Evolutionary conservation across 2,113 vertebrate species (phyloP).

Genomic region (Cololabis saira): DNA sequence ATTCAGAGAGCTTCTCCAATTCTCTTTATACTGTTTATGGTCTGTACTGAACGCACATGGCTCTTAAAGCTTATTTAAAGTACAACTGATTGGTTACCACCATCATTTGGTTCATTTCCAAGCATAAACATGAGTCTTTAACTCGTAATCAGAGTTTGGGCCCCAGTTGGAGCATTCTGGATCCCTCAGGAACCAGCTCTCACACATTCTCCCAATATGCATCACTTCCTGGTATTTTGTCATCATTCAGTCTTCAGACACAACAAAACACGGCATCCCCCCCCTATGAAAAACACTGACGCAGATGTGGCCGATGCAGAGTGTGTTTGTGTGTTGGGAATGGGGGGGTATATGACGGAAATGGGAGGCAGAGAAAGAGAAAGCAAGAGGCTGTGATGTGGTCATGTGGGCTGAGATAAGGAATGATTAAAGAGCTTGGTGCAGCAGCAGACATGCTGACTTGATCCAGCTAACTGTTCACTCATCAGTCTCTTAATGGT

Average conservation of each 20-base stretch:
- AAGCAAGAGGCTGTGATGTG: constrained; percentile 73
- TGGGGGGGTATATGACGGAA: constrained; percentile 29
- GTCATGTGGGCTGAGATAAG: constrained; percentile 89
- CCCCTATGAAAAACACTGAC: constrained; percentile 49
- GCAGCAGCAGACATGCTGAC: constrained; percentile 84
- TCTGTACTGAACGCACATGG: too few species aligned
- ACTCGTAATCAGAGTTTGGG: neutral
- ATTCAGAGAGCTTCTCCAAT: too few species aligned
- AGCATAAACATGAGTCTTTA: neutral
- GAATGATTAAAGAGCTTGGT: constrained; percentile 90
- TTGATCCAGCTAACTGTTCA: constrained; percentile 84
- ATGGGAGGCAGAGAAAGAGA: neutral
- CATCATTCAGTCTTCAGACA: constrained; percentile 35
- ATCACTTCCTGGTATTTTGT: constrained; percentile 44
- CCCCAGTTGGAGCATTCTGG: neutral
- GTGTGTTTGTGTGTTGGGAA: neutral
- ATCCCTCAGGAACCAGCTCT: constrained; percentile 23
- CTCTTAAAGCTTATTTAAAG: too few species aligned
- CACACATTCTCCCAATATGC: constrained; percentile 52
- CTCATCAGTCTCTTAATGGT: constrained; percentile 88
- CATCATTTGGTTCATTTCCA: neutral
- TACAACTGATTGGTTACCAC: neutral
- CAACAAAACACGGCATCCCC: constrained; percentile 55
- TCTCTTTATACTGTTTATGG: too few species aligned
- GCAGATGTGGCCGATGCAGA: neutral